Evolutionary conservation across 2,888 invertebrate genomes (phyloP).

Genomic region (Lepidocyrtinus sp.): DNA sequence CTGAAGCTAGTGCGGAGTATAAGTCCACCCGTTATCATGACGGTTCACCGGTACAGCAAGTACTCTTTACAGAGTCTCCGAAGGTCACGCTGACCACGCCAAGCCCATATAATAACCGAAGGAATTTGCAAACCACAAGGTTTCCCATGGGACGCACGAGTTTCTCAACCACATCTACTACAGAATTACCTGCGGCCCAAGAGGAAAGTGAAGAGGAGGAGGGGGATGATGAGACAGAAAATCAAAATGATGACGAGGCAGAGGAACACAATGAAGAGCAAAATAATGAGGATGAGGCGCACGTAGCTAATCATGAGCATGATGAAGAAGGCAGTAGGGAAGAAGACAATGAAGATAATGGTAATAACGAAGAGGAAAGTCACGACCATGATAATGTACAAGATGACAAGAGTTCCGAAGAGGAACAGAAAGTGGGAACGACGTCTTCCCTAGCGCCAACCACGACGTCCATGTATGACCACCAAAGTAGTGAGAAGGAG

Average conservation of each 20-base stretch:
- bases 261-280: slow-evolving; percentile 22
- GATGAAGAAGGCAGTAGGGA: slow-evolving; percentile 22
- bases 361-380: not conserved
- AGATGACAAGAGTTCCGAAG: slow-evolving; percentile 42
- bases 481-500: slow-evolving; percentile 26
- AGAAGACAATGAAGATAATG: not conserved
- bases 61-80: slow-evolving; percentile 61
- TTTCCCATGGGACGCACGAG: slow-evolving; percentile 57
- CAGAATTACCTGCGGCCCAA: not conserved
- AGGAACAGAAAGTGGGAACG: not conserved
- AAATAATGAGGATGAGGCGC: not conserved
- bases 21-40: slow-evolving; percentile 29
- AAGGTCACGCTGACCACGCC: slow-evolving; percentile 48
- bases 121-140: slow-evolving; percentile 55
- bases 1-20: slow-evolving; percentile 25
- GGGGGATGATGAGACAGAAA: slow-evolving; percentile 21
- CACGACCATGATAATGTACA: not conserved
- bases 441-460: slow-evolving; percentile 6
- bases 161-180: slow-evolving; percentile 43
- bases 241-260: not conserved
- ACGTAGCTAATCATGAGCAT: slow-evolving; percentile 21
- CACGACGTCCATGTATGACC: slow-evolving; percentile 24
- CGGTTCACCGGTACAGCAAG: slow-evolving; percentile 48
- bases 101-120: slow-evolving; percentile 26
- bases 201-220: slow-evolving; percentile 23